Evolutionary conservation across 1,140 invertebrate genomes (phyloP), one percentile per base, ranked within the genome.

Genomic region (Trachymyrmex septentrionalis): DNA sequence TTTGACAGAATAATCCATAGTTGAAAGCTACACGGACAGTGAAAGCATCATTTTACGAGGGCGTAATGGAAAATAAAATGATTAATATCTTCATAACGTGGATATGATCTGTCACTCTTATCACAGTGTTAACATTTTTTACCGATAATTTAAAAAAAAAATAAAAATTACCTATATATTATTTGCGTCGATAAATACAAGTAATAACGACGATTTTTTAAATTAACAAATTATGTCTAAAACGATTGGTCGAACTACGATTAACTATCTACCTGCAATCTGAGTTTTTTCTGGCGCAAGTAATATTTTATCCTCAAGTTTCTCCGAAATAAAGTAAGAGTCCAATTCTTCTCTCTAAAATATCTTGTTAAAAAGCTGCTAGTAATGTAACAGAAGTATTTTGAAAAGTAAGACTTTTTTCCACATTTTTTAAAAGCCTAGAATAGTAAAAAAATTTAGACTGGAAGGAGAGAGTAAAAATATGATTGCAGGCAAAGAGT

Each of bases 1-100:
- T 48, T 71, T 55, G 66, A 69, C n/a, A 55, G 16, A 80, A 69
- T 38, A 55, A 80, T 69, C 48, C 64, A 80, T 24, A 66, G 6
- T 34, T 53, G 27, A 44, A 44, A 76, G 30, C 14, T 24, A 63
- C 34, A 19, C 19, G 19, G 2, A 24, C 53, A 53, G 48, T 34
- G 10, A 69, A 80, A 67, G 66, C 38, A 64, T 48, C 38, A 64
- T 48, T 77, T 55, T 64, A 44, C 0, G 5, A 78, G 44, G 14
- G 30, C 19, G 21, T 30, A 19, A 55, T 48, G 16, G 16, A 64
- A 78, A 64, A 53, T n/a, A 66, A 50, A 66, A 63, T 7, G 2
- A 5, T 61, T 44, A 38, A 72, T 30, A 69, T 72, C 27, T 7
- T 24, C 66, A 24, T 6, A 34, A 6, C 3, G 4, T 24, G 38